Evolutionary conservation across 2,888 invertebrate species (phyloP).

Genomic region (Griposia aprilina): DNA sequence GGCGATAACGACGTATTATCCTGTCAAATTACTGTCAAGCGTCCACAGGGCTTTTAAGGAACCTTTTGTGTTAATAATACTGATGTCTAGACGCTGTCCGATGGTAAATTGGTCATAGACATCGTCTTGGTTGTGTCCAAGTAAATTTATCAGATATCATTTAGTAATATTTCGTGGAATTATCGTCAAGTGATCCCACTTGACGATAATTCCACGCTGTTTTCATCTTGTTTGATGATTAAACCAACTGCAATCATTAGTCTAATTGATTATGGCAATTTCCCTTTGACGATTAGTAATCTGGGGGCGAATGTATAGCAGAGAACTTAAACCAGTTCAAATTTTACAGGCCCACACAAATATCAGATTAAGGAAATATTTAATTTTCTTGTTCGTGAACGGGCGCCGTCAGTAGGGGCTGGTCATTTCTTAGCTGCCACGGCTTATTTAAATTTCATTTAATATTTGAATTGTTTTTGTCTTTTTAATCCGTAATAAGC

Average conservation of each 20-base stretch:
- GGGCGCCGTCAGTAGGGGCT: no score
- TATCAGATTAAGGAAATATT: neutral
- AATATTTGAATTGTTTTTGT: no score
- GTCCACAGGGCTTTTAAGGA: slow-evolving; percentile 36
- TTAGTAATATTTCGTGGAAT: neutral
- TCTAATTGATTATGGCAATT: neutral
- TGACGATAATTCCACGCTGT: no score
- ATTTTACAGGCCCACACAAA: neutral
- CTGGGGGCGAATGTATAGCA: neutral
- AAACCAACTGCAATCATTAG: neutral
- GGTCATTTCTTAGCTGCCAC: no score
- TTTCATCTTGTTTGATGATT: neutral
- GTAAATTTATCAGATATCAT: neutral
- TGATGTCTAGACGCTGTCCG: slow-evolving; percentile 52
- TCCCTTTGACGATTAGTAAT: neutral
- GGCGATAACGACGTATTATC: slow-evolving; percentile 36
- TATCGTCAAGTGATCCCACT: no score
- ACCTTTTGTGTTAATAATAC: slow-evolving; percentile 40
- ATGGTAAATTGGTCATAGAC: slow-evolving; percentile 4
- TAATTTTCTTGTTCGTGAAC: no score
- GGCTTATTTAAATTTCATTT: no score
- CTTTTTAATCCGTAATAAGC: no score
- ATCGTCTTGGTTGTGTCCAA: neutral
- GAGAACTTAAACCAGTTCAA: neutral
- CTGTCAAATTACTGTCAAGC: slow-evolving; percentile 51